A percentile compares a stretch with the other conserved stretches of the same genome.
Conservation (phyloP, 2,888 invertebrate genomes). For the Tipula unca region DNA sequence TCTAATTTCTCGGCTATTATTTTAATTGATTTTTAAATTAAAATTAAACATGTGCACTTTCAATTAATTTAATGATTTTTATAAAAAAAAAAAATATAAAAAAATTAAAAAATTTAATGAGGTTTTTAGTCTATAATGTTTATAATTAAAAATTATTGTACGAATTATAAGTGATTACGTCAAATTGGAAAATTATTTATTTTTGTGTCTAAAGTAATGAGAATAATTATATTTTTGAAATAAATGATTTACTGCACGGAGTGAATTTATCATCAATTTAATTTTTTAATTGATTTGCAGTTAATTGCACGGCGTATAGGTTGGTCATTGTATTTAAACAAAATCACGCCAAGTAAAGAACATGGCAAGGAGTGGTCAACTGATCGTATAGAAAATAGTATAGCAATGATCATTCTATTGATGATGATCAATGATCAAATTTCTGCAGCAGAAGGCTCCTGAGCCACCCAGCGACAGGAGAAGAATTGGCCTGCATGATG, state of each 20-base stretch:
- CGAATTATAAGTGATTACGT: background rate
- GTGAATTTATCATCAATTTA: no score
- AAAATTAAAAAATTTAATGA: background rate
- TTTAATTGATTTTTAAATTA: background rate
- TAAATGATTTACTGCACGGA: background rate
- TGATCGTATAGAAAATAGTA: no score
- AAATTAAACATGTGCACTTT: constrained; percentile 4
- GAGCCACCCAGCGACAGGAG: no score
- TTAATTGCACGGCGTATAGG: no score
- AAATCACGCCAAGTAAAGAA: no score
- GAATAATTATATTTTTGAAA: background rate
- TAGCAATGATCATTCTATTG: no score
- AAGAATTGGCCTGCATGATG: no score
- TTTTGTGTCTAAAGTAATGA: background rate
- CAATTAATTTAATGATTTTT: background rate
- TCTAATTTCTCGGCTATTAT: background rate
- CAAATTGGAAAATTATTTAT: background rate
- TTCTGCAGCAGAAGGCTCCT: no score
- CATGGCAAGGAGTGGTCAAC: no score
- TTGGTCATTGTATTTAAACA: no score
- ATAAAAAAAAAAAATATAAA: background rate
- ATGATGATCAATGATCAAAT: no score
- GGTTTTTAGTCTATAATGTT: background rate
- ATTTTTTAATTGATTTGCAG: no score
- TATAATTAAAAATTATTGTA: background rate